Evolutionary conservation across 2,888 invertebrate species (phyloP), one percentile per base, ranked within the genome.

Genomic region (Sinotaia quadrata): DNA sequence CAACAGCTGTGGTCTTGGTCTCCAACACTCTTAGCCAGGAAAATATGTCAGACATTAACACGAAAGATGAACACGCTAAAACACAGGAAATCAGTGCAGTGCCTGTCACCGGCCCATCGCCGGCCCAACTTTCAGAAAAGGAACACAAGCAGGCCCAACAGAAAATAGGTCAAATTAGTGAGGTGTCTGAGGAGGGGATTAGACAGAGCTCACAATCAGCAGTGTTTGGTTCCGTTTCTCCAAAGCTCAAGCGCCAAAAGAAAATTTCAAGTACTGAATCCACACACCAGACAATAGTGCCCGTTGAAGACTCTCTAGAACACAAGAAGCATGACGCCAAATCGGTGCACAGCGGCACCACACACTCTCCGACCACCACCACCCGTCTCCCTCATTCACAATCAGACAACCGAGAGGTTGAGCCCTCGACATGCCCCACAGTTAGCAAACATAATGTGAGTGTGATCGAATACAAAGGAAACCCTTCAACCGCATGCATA

Each of bases 191-290:
- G 10, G 65, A 56, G 37, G n/a, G 21, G 4, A 65, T 65, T 47
- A 56, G 29, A n/a, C 18, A 56, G 27, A 54, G 41, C 44, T 37
- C 65, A 27, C 56, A 65, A 7, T 61, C 73, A 3, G 73, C 73
- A 27, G 73, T 73, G 10, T 73, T 73, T 47, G 73, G 73, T 18
- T 73, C 73, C 5, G 70, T 73, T 7, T 73, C 73, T 4, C 73
- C 73, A 18, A 73, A 73, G 49, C 70, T 73, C 21, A 70, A 68
- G 29, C 63, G 73, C 18, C 70, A 70, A 33, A 36, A 44, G 37
- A 24, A 61, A 34, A 62, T 68, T 54, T 24, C 3, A 27, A 31
- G 68, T 52, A 5, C 29, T 8, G n/a, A 49, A 24, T 21, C 58
- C 12, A 15, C 51, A 10, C 31, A 57, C 12, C n/a, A n/a, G n/a